Conservation (phyloP, 2,888 invertebrate genomes). For the Drosophila villosipedis region DNA sequence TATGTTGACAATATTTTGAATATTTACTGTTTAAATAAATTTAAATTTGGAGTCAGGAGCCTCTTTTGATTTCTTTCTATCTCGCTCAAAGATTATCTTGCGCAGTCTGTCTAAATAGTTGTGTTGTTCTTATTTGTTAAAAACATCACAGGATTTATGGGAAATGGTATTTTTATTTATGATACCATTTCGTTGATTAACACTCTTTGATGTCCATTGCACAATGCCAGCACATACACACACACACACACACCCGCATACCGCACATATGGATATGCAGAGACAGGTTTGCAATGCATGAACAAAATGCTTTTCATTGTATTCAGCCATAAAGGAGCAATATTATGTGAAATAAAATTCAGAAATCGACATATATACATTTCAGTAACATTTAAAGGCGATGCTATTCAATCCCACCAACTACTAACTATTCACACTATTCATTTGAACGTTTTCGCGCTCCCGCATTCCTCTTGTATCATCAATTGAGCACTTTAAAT, state of each 20-base stretch:
- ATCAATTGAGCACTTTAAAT: background rate
- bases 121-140: conserved; percentile 72
- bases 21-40: conserved; percentile 62
- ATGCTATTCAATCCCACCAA: conserved; percentile 10
- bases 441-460: background rate
- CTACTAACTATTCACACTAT: background rate
- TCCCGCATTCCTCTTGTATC: background rate
- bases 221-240: conserved; percentile 19
- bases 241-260: conserved; percentile 1
- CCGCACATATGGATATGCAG: background rate
- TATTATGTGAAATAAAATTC: background rate
- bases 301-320: conserved; percentile 45
- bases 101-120: conserved; percentile 33
- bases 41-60: conserved; percentile 33
- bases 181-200: conserved; percentile 80
- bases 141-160: conserved; percentile 76
- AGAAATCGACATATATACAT: conserved; percentile 4
- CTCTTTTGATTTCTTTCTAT: background rate
- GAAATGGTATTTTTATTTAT: conserved; percentile 79
- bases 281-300: conserved; percentile 31
- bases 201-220: conserved; percentile 67
- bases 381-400: conserved; percentile 27
- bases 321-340: conserved; percentile 7
- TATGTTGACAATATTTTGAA: conserved; percentile 60
- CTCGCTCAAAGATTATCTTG: background rate